A percentile compares a stretch with the other conserved stretches of the same genome.
These are phyloP conservation scores for Notolabrus celidotus DNA, from an alignment of 2,797 vertebrate species.

Conservation along the genomic window DNA sequence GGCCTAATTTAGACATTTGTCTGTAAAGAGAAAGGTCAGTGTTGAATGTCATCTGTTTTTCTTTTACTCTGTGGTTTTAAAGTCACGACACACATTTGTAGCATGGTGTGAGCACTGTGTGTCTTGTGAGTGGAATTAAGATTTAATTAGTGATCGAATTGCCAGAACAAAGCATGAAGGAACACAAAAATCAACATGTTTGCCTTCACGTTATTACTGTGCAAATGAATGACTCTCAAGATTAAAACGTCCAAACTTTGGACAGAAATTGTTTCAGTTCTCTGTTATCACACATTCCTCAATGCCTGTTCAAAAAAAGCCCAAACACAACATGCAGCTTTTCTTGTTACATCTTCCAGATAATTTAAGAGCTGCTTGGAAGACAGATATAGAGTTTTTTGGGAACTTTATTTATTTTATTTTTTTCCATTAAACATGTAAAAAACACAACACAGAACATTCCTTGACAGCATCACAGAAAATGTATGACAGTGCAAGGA, in stretches of 20 bases:
- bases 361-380: too few species aligned
- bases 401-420: too few species aligned
- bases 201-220: constrained; percentile 1
- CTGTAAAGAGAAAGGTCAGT: constrained; percentile 12
- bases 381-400: too few species aligned
- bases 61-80: constrained; percentile 11
- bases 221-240: constrained; percentile 5
- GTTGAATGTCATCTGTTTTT: constrained; percentile 13
- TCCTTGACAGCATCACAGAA: too few species aligned
- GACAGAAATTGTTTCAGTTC: neutral
- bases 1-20: constrained; percentile 31
- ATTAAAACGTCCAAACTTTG: constrained; percentile 13
- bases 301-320: too few species aligned
- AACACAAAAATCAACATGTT: constrained; percentile 19
- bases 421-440: too few species aligned
- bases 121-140: constrained; percentile 58
- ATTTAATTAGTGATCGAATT: constrained; percentile 67
- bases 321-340: too few species aligned
- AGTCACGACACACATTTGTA: constrained; percentile 11
- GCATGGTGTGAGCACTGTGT: constrained; percentile 43
- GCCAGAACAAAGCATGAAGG: constrained; percentile 30
- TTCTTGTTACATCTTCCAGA: too few species aligned
- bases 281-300: neutral
- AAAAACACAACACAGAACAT: too few species aligned
- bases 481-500: too few species aligned